Evolutionary conservation across 2,888 invertebrate species (phyloP).

Genomic region (Eulithis testata): DNA sequence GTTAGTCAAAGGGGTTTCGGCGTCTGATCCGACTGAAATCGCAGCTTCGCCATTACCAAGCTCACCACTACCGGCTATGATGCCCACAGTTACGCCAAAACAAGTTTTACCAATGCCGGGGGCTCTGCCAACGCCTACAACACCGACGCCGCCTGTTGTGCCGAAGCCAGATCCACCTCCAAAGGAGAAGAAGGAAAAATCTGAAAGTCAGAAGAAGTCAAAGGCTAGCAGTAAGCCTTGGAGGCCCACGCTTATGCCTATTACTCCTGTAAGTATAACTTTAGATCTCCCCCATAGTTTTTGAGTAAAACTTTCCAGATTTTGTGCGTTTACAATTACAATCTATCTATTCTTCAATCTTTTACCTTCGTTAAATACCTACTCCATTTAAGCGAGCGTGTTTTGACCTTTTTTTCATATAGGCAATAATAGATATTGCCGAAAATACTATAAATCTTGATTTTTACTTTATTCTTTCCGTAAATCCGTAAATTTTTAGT

Average conservation of each 20-base stretch:
- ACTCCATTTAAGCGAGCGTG: background rate
- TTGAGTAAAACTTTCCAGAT: no score
- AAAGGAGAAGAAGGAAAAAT: constrained; percentile 69
- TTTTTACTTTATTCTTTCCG: background rate
- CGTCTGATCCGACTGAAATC: constrained; percentile 75
- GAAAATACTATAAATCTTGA: background rate
- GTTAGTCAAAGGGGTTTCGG: constrained; percentile 76
- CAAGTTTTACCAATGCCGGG: background rate
- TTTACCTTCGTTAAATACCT: no score
- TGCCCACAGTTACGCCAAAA: constrained; percentile 49
- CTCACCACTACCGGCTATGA: background rate
- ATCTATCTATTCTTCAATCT: no score
- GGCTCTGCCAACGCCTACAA: constrained; percentile 1
- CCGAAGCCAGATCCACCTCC: constrained; percentile 33
- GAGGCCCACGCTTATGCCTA: constrained; percentile 89
- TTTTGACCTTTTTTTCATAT: background rate
- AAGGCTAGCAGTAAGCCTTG: constrained; percentile 87
- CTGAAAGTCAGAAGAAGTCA: constrained; percentile 69
- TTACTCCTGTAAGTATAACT: constrained; percentile 74
- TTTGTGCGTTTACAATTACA: no score
- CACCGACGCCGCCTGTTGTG: constrained; percentile 3
- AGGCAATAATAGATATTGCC: background rate
- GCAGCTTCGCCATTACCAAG: constrained; percentile 67
- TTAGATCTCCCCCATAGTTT: background rate
- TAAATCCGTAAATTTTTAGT: background rate